Evolutionary conservation across 2,797 vertebrate species (phyloP), one percentile per base, ranked within the genome.

Genomic region (Pygocentrus nattereri): DNA sequence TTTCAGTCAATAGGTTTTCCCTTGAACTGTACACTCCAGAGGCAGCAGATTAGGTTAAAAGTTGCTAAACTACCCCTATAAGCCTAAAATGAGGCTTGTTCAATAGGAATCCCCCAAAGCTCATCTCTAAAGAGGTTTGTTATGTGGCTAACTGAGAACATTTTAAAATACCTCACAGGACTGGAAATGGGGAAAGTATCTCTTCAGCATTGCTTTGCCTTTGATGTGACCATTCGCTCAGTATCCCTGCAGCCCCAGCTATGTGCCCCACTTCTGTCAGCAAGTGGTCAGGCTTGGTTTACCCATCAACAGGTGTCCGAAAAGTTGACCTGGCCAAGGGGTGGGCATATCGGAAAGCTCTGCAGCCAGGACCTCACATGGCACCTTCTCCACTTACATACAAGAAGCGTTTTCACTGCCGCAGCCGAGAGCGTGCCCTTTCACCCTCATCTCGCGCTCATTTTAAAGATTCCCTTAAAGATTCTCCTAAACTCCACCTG

Each of bases 261-360:
- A 10, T 25, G 41, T 11, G 31, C 78, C 64, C 56, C 58, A 50
- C 83, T 84, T 92, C 88, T 73, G 86, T 91, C 92, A 89, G 87
- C 90, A 80, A 64, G 82, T 79, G 2, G 1, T 50, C 61, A 78
- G 41, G 90, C 88, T 94, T 89, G 75, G 86, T 89, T 94, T 93
- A 90, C 91, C 90, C 77, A 23, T 79, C 84, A 93, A 92, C 93
- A 94, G 90, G 90, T 94, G 92, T 89, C 85, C 74, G 31, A 86
- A 87, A 87, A 91, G 78, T 91, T 85, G 84, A 74, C 70, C 84
- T 71, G 80, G 82, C 54, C 50, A 59, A 78, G 76, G 34, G 30
- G 83, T n/a, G 75, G 83, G 86, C 85, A 87, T 49, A 78, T 84
- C 70, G 49, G 34, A 83, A 50, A 62, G 68, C 68, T 67, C 38